Percentiles rank a stretch among this genome's conserved stretches.
phyloP scores from a whole-genome alignment of 2,113 vertebrate genomes.

The Psittacara wagleri region DNA sequence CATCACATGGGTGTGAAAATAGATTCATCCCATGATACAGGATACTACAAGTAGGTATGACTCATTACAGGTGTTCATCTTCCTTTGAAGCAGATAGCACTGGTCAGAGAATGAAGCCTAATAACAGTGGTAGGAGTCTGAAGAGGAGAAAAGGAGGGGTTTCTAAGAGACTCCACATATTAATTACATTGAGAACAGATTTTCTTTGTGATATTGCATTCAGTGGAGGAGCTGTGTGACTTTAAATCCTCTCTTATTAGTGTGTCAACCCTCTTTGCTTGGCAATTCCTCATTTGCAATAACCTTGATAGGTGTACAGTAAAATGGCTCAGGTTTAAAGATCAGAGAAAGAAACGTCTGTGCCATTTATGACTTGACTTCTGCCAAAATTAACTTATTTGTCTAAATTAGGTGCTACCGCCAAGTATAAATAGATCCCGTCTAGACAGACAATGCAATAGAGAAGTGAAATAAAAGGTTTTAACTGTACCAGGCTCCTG shows the following conservation, averaged over 20 bases:
- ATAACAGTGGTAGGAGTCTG: neutral
- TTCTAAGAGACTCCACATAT: neutral
- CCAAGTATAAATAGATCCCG: slow-evolving; percentile 52
- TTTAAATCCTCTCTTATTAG: neutral
- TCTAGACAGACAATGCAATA: slow-evolving; percentile 58
- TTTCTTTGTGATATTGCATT: neutral
- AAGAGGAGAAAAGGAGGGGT: neutral
- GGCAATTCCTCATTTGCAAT: neutral
- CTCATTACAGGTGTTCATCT: neutral
- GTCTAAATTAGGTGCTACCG: slow-evolving; percentile 30
- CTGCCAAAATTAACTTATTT: slow-evolving; percentile 32
- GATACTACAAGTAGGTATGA: neutral
- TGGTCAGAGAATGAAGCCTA: neutral
- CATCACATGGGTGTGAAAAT: neutral
- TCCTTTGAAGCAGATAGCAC: neutral
- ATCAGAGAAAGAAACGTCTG: neutral
- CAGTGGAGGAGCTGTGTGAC: neutral
- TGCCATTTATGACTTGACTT: slow-evolving; percentile 17
- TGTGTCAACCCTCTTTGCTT: neutral
- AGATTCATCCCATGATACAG: neutral
- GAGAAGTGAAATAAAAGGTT: slow-evolving; percentile 7
- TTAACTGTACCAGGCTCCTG: neutral
- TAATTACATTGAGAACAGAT: neutral
- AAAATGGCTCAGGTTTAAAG: neutral
- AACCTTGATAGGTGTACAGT: neutral